Evolutionary conservation across 1,140 invertebrate species (phyloP), one percentile per base, ranked within the genome.

Genomic region (Drosophila ficusphila): DNA sequence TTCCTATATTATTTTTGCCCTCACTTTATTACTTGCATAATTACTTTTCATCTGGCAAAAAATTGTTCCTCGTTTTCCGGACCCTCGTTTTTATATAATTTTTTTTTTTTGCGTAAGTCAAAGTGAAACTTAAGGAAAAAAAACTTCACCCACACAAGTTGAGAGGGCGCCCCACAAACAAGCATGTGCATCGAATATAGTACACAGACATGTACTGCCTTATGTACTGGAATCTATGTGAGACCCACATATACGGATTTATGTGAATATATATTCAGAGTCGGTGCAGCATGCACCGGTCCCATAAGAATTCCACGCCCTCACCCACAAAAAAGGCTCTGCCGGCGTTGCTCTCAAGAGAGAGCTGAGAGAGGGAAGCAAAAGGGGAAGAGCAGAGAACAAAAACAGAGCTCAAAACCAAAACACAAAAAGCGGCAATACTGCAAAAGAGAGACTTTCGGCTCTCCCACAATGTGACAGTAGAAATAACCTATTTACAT

Each of bases 231-330:
- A 9, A 48, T 31, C 19, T 33, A 27, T 38, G 23, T 71, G 38
- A 29, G 16, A 27, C 3, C 19, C 49, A 56, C 34, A 36, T 65
- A 52, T 12, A 21, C 41, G 42, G 14, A 19, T 7, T 2, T 19
- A 16, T 25, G n/a, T 64, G 21, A 0, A 21, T 25, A 18, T 53
- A 25, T 60, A 33, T 41, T 33, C 33, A 42, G 38, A 69, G 54
- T n/a, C 73, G 60, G 71, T 79, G 71, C 77, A 79, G 76, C 71
- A 79, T 81, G 77, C 77, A 82, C 71, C 78, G 78, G 75, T 70
- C 68, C 53, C 68, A 78, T 72, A 60, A 60, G 58, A 73, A 73
- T 73, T 73, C 69, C 69, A 73, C 69, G 56, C 69, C 69, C 69
- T 73, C 69, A 36, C 68, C 57, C 57, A 23, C 47, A 31, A 67